Percentiles rank a stretch among this genome's conserved stretches.
phyloP scores from a whole-genome alignment of 2,888 invertebrate genomes.

The Spatulosminthurus flaviceps region DNA sequence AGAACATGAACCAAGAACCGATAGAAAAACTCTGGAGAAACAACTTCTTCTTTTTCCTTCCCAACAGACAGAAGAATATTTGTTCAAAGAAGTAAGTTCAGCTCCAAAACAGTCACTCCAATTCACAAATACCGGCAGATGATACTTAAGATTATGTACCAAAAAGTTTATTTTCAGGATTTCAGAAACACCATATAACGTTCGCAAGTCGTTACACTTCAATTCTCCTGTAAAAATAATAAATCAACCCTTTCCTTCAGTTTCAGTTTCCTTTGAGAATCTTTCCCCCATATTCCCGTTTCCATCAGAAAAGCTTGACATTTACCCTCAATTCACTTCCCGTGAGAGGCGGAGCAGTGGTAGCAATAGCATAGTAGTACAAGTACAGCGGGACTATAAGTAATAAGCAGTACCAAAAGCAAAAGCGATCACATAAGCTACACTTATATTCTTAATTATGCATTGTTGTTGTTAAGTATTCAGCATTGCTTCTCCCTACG shows the following conservation, averaged over 20 bases:
- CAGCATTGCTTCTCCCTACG: background rate
- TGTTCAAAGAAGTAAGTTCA: background rate
- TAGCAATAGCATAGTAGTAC: no score
- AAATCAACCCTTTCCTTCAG: slow-evolving; percentile 6
- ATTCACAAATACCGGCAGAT: background rate
- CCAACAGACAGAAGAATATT: background rate
- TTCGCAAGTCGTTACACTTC: background rate
- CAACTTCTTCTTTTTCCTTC: background rate
- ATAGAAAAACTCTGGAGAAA: background rate
- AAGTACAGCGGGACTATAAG: background rate
- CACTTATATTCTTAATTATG: background rate
- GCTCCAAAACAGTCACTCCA: background rate
- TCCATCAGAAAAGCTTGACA: background rate
- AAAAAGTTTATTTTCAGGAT: background rate
- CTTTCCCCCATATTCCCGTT: background rate
- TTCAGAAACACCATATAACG: background rate
- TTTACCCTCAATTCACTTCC: slow-evolving; percentile 24
- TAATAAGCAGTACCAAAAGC: background rate
- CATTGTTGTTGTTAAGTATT: background rate
- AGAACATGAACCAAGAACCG: background rate
- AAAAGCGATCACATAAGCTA: background rate
- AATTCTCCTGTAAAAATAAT: background rate
- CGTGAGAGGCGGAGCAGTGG: background rate
- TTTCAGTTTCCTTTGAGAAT: background rate
- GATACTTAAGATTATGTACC: slow-evolving; percentile 7